Percentiles rank a stretch among this genome's conserved stretches.
These are phyloP conservation scores for Anisognathus igniventris DNA, from an alignment of 2,797 vertebrate species.

Conservation along the genomic window DNA sequence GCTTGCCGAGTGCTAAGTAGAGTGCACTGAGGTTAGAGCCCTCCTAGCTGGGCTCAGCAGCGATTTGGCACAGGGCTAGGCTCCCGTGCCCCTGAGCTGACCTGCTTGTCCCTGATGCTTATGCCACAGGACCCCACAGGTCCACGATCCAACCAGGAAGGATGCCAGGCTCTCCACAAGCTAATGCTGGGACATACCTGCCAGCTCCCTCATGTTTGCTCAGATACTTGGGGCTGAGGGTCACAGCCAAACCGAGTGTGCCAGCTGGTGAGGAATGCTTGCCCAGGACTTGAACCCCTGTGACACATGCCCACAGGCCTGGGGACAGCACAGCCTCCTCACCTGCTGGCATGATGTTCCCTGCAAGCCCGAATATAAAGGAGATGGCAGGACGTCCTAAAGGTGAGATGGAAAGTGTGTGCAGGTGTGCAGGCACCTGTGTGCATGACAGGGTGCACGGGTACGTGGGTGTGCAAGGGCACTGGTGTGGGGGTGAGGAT, in stretches of 20 bases:
- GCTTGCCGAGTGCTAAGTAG: accelerated
- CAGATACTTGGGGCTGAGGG: background rate
- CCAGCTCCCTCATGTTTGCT: background rate
- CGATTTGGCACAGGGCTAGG: accelerated
- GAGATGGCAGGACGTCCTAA: background rate
- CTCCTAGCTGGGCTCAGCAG: too few species aligned
- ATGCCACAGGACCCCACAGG: background rate
- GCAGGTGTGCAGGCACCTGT: background rate
- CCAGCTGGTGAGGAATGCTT: background rate
- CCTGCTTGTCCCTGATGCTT: background rate
- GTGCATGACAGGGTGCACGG: background rate
- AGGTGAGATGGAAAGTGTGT: background rate
- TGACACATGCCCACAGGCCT: background rate
- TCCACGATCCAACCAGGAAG: background rate
- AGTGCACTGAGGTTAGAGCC: background rate
- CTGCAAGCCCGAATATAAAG: background rate
- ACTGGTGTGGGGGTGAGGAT: background rate
- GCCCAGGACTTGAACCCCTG: background rate
- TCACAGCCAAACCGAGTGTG: accelerated
- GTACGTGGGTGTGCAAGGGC: background rate
- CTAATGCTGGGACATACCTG: background rate
- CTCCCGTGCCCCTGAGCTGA: accelerated
- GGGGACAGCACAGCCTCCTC: background rate
- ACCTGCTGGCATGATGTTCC: background rate
- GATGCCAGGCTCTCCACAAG: background rate